Conservation (phyloP, 2,888 invertebrate genomes). For the Abscondita cerata region DNA sequence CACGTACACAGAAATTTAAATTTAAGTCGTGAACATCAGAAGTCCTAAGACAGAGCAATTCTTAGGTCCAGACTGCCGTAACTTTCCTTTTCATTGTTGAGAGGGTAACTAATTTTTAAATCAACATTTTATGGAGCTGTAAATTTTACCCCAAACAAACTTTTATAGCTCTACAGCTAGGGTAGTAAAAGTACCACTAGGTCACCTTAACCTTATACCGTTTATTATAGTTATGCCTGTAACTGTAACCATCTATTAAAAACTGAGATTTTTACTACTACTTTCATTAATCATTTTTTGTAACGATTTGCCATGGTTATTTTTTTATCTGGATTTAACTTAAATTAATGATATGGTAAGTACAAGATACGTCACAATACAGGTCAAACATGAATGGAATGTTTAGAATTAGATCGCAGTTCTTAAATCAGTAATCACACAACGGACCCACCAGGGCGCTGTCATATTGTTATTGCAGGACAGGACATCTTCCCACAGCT, state of each 20-base stretch:
- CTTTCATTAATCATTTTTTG: neutral
- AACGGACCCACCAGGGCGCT: constrained; percentile 43
- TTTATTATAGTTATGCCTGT: neutral
- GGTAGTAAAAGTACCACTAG: constrained; percentile 17
- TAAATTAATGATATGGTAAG: neutral
- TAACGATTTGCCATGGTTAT: neutral
- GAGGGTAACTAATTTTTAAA: constrained; percentile 21
- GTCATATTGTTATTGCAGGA: constrained; percentile 42
- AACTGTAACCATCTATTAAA: neutral
- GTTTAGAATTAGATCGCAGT: constrained; percentile 32
- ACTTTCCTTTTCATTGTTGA: constrained; percentile 26
- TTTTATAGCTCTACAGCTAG: constrained; percentile 27
- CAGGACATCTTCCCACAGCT: constrained; percentile 44
- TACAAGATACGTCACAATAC: neutral
- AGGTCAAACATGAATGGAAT: constrained; percentile 24
- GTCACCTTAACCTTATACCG: constrained; percentile 23
- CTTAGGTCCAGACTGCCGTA: neutral
- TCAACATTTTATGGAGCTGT: constrained; percentile 33
- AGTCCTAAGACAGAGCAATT: too few relatives aligned
- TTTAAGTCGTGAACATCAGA: too few relatives aligned
- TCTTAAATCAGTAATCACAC: constrained; percentile 34
- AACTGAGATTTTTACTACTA: neutral
- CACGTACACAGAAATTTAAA: too few relatives aligned
- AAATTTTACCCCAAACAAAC: constrained; percentile 28
- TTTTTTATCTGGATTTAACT: constrained; percentile 20